A percentile compares a stretch with the other conserved stretches of the same genome.
phyloP scores from a whole-genome alignment of 2,888 invertebrate species.

The Brachynemurus nebulosus region DNA sequence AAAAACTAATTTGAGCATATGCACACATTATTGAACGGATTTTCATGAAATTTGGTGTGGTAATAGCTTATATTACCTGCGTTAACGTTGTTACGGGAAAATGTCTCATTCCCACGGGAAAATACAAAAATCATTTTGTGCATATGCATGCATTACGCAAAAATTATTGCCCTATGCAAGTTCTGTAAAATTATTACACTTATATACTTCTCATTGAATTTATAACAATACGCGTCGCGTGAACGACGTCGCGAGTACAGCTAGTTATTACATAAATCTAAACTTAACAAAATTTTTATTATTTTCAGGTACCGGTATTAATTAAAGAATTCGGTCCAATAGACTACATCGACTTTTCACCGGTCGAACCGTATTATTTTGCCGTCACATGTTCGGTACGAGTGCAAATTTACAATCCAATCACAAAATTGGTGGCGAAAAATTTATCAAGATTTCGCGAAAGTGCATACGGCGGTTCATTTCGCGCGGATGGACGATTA shows the following conservation, averaged over 20 bases:
- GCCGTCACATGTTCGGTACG: conserved; percentile 86
- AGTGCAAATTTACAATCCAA: conserved; percentile 74
- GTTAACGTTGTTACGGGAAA: too few relatives aligned
- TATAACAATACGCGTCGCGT: too few relatives aligned
- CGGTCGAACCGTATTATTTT: conserved; percentile 77
- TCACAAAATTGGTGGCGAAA: conserved; percentile 67
- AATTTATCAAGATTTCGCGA: conserved; percentile 72
- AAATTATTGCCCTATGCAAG: conserved; percentile 4
- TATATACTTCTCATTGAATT: too few relatives aligned
- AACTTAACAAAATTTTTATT: conserved; percentile 10
- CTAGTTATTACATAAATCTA: conserved; percentile 2
- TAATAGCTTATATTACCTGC: conserved; percentile 1
- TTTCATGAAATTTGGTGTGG: too few relatives aligned
- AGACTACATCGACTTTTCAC: conserved; percentile 82
- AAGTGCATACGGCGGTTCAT: conserved; percentile 73
- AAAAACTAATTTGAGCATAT: too few relatives aligned
- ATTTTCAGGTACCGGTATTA: conserved; percentile 60
- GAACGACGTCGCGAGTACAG: too few relatives aligned
- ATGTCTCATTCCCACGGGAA: too few relatives aligned
- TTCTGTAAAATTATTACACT: too few relatives aligned
- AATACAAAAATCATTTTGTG: too few relatives aligned
- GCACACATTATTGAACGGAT: too few relatives aligned
- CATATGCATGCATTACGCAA: conserved; percentile 5
- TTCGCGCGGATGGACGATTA: conserved; percentile 68
- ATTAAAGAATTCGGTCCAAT: conserved; percentile 89